Conservation (phyloP, 2,113 vertebrate genomes). For the Eulemur macaco region DNA sequence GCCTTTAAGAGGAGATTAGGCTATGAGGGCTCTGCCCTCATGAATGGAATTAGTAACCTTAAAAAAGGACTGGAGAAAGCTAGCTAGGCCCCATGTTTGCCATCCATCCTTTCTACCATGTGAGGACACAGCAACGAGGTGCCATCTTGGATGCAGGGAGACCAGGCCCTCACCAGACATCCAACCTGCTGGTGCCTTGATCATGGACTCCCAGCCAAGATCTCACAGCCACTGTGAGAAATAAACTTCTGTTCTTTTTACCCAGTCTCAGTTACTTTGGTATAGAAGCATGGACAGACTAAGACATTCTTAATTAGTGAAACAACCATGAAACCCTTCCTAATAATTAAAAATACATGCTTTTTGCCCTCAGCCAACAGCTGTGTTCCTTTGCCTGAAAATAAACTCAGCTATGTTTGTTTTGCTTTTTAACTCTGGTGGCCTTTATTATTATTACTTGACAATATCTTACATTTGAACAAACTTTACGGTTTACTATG, state of each 20-base stretch:
- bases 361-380: not conserved
- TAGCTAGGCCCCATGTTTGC: not conserved
- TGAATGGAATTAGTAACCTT: not conserved
- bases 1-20: not conserved
- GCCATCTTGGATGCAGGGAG: not conserved
- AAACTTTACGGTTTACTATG: not conserved
- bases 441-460: not conserved
- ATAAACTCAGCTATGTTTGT: not conserved
- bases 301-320: not conserved
- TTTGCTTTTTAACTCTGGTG: not conserved
- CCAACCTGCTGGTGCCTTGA: not conserved
- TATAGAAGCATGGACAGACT: not conserved
- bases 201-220: not conserved
- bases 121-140: not conserved
- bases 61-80: not conserved
- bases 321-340: not conserved
- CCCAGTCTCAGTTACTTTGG: not conserved
- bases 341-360: slow-evolving; percentile 3
- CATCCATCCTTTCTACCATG: not conserved
- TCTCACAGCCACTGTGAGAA: not conserved
- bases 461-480: not conserved
- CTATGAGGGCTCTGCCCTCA: not conserved
- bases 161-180: not conserved
- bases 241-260: not conserved
- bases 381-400: not conserved